phyloP scores from a whole-genome alignment of 92 coral and sea anemone species.

The Parazoanthus darwini region DNA sequence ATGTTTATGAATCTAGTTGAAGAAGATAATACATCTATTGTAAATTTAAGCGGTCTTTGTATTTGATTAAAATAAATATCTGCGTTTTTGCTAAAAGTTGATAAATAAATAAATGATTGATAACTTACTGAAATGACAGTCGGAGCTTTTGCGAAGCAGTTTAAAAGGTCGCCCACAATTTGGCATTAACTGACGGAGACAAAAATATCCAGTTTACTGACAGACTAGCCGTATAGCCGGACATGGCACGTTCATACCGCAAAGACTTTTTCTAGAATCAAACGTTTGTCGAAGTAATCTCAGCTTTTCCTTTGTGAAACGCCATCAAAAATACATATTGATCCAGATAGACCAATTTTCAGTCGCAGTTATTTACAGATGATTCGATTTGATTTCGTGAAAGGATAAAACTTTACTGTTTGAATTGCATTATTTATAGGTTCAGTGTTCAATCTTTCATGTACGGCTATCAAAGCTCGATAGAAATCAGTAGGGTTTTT shows the following conservation, averaged over 20 bases:
- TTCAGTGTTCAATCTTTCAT: too few relatives aligned
- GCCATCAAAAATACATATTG: too few relatives aligned
- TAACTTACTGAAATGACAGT: neutral
- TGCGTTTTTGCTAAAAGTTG: neutral
- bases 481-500: too few relatives aligned
- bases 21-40: neutral
- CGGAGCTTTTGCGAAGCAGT: neutral
- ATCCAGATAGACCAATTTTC: too few relatives aligned
- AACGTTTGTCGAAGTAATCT: neutral
- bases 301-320: too few relatives aligned
- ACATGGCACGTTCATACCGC: neutral
- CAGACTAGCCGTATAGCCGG: neutral
- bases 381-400: too few relatives aligned
- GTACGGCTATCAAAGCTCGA: too few relatives aligned
- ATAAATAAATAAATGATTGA: neutral
- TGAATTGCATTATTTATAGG: too few relatives aligned
- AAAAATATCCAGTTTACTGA: neutral
- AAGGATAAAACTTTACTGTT: too few relatives aligned
- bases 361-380: too few relatives aligned
- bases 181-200: neutral
- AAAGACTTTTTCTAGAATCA: neutral
- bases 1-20: neutral
- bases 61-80: neutral
- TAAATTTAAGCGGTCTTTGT: neutral
- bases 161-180: neutral